phyloP scores from a whole-genome alignment of 2,888 invertebrate genomes.

The Standfussiana lucernea region DNA sequence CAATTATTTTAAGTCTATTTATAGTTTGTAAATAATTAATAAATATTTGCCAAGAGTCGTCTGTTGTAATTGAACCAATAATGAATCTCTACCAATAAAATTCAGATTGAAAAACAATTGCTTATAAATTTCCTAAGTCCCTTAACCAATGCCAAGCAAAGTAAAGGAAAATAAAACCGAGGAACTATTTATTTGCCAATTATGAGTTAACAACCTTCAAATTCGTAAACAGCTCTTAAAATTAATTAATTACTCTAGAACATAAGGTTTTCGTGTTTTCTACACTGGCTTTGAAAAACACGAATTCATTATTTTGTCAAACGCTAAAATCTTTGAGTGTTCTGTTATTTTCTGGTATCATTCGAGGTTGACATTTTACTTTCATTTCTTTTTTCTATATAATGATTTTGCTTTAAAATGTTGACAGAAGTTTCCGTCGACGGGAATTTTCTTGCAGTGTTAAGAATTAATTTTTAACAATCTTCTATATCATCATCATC shows the following conservation, averaged over 20 bases:
- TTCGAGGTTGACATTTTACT: too few species aligned
- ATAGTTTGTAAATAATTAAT: background rate
- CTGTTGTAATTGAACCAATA: too few species aligned
- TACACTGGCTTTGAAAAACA: slow-evolving; percentile 29
- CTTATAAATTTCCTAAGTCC: background rate
- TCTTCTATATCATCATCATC: too few species aligned
- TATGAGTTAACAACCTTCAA: slow-evolving; percentile 68
- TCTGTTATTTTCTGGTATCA: slow-evolving; percentile 18
- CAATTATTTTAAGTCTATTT: too few species aligned
- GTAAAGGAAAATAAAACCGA: too few species aligned
- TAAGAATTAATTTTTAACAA: too few species aligned
- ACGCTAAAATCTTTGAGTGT: slow-evolving; percentile 6
- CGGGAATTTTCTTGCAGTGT: too few species aligned
- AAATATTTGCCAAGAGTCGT: too few species aligned
- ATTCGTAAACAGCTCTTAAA: slow-evolving; percentile 73
- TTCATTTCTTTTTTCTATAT: too few species aligned
- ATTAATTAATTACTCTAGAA: slow-evolving; percentile 8
- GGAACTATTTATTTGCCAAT: slow-evolving; percentile 2
- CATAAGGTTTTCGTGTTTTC: slow-evolving; percentile 5
- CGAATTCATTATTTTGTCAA: slow-evolving; percentile 4
- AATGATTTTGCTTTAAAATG: too few species aligned
- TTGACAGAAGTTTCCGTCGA: too few species aligned
- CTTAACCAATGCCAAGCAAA: background rate
- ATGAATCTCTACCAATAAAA: background rate
- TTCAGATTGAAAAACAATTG: background rate